Base-by-base conservation (phyloP, 1,140 invertebrate genomes). In the Uloborus diversus region DNA sequence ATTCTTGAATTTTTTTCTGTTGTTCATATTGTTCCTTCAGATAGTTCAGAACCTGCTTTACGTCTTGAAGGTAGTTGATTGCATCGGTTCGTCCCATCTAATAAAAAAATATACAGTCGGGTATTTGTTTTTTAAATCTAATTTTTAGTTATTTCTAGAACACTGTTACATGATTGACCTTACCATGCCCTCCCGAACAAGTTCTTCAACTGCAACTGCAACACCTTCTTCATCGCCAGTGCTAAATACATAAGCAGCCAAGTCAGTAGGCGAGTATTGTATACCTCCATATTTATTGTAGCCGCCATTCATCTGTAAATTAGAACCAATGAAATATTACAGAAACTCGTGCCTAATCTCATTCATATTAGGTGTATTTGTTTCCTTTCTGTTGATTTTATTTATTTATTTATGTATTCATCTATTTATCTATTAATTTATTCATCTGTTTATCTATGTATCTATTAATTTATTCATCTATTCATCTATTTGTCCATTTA, bases 171-270 rank as follows among this genome's bases (percentile, higher is more conserved):
- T 23, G 17, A 20, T 35, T 4, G 37, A 9, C 37, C 88, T 87
- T 86, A 93, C 92, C 88, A 92, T 84, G 80, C 91, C 91, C 79
- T 92, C 91, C 82, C 91, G 89, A 3, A 93, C 88, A 71, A 93
- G 91, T 81, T 93, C 91, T 83, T 93, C 91, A 42, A 93, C 90
- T 20, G 92, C 92, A 2, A 90, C 84, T 2, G 92, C 92, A 0
- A 93, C 92, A 2, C 92, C 91, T 53, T 90, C 90, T 83, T 93
- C 92, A 85, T 93, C 92, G 5, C 92, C 92, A 3, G 92, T 93
- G 91, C 91, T 92, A 83, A 92, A 92, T 1, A 93, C 90, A 79
- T 93, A 93, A 82, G 93, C 91, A 0, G 92, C 92, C 90, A 81
- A 17, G 11, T 75, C 79, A 2, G 51, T 14, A 7, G 79, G 79